phyloP scores from a whole-genome alignment of 2,113 vertebrate species.

The Mionectes macconnelli region DNA sequence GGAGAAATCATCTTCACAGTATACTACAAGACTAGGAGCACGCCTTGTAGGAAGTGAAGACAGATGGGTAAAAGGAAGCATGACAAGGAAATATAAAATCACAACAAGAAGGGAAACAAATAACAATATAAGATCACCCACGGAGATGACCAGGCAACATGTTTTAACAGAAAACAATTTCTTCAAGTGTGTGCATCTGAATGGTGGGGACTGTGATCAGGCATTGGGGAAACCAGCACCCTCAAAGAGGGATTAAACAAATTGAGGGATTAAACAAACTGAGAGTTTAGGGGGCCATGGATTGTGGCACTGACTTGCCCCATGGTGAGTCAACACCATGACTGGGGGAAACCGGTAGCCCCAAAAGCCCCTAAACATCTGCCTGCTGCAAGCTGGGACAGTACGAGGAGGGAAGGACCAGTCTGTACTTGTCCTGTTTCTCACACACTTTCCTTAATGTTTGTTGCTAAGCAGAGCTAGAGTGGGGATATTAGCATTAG shows the following conservation, averaged over 20 bases:
- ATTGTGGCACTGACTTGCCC: background rate
- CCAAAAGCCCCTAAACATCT: background rate
- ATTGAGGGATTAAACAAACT: background rate
- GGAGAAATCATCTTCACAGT: background rate
- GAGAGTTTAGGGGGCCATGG: background rate
- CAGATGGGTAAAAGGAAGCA: background rate
- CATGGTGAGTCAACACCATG: background rate
- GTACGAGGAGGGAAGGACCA: background rate
- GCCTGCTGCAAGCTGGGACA: background rate
- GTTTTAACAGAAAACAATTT: background rate
- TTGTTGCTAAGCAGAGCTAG: background rate
- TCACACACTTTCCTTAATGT: background rate
- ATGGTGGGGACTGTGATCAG: background rate
- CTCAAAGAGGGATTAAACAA: background rate
- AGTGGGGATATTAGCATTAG: background rate
- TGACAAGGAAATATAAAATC: background rate
- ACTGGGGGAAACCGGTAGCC: background rate
- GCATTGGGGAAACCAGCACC: background rate
- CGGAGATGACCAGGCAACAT: background rate
- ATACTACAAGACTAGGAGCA: background rate
- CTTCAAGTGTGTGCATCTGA: background rate
- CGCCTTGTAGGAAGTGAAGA: background rate
- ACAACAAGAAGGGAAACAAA: background rate
- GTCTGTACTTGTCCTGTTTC: slow-evolving; percentile 5
- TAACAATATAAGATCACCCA: background rate